Evolutionary conservation across 2,888 invertebrate species (phyloP), one percentile per base, ranked within the genome.

Genomic region (Glomeris marginata): DNA sequence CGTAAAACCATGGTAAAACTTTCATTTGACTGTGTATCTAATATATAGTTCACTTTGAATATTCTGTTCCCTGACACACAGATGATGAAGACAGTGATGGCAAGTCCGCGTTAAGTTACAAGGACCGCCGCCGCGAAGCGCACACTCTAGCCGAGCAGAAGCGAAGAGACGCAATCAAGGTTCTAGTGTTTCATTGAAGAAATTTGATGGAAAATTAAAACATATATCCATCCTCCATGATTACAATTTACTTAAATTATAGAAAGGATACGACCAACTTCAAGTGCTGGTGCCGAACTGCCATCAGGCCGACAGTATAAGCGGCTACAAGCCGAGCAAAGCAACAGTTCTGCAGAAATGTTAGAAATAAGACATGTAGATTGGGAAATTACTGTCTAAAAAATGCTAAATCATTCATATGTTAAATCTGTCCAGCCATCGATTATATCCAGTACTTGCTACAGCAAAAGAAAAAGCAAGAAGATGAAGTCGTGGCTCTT

Each of bases 91-190:
- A 79, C 55, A 67, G 67, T 54, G 74, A 75, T 54, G 68, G 70
- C 51, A 76, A 75, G 57, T 74, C 76, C 1, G 73, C 84, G 2
- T 69, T 87, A 52, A 88, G 84, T 63, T 94, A 92, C 66, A 94
- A 91, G 66, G 92, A 95, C 63, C 74, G 94, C 36, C 75, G 94
- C 49, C 74, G 94, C 54, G 92, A 94, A 67, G 94, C 94, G 4
- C 94, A 94, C 64, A 94, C 94, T 0, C 79, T 92, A 71, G 94
- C 95, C 2, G 95, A 95, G 67, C 94, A 95, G 66, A 94, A 94
- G 65, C 74, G 95, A 56, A 75, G 94, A 61, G 94, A 95, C 75
- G 92, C 94, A 1, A 95, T 95, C 55, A 95, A 94, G 62, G 68
- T 67, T 55, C 10, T 10, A 8, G 5, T n/a, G n/a, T n/a, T n/a